Base-by-base conservation (phyloP, 2,888 invertebrate species). In the Leptopilina myrica region DNA sequence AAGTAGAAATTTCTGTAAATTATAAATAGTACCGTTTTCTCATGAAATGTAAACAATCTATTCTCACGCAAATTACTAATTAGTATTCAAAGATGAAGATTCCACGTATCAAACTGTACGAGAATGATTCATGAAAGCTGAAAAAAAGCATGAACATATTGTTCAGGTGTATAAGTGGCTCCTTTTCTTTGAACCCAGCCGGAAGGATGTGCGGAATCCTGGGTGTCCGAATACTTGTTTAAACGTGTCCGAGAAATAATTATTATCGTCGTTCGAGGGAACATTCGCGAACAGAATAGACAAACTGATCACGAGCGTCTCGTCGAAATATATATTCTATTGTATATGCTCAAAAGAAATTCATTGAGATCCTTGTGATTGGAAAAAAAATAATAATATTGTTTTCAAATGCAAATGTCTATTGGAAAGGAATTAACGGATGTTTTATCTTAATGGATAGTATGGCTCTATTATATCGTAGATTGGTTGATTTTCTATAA, bases 61-160 rank as follows among this genome's bases (percentile, higher is more conserved):
- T 69, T 69, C 69, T 53, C 69, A 69, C 69, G 69, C 53, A 49
- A 69, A 69, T 64, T 33, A 33, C 64, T 64, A 64, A 64, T 69
- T 49, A 69, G 69, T 69, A 53, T 69, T 53, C 53, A 26, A 69
- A 69, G 69, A 69, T 69, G 53, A 69, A 49, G 69, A 69, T 53
- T 69, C 69, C 46, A 14, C 26, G 69, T 69, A 69, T 69, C 26
- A 69, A 69, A 69, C 26, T 69, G 26, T 69, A 49, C 69, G 26
- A 20, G 69, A 69, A 69, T 26, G 14, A 53, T 69, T 69, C 69
- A 69, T 69, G 69, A 69, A 69, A 53, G 49, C 26, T 69, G 69
- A 69, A 69, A 69, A 33, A 20, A 69, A 69, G 49, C 69, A 69
- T 69, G 53, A 69, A 69, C 69, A 69, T 49, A 49, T 69, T 69